These are phyloP conservation scores for Streblospio benedicti DNA, from an alignment of 1,140 invertebrate genomes.

Conservation along the genomic window DNA sequence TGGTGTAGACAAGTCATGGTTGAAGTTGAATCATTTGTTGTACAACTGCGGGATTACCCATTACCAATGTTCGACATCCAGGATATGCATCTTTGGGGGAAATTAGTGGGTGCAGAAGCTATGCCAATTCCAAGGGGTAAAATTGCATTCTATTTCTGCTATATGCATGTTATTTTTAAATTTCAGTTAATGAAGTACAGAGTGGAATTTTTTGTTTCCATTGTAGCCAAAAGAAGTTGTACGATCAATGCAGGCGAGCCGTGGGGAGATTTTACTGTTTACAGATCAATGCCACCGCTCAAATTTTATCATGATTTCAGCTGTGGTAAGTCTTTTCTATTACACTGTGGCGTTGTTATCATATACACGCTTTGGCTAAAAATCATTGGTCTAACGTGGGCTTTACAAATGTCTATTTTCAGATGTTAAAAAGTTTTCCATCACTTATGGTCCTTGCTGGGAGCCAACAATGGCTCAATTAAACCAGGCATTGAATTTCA, in stretches of 20 bases:
- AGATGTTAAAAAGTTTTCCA: constrained; percentile 75
- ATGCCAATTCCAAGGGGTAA: constrained; percentile 66
- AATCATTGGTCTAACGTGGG: too few relatives aligned
- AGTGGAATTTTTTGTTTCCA: constrained; percentile 8
- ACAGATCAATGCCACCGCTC: constrained; percentile 77
- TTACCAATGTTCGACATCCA: constrained; percentile 78
- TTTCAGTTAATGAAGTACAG: background rate
- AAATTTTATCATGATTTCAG: constrained; percentile 99
- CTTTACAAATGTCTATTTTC: too few relatives aligned
- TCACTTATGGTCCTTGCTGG: constrained; percentile 97
- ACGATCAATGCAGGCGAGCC: constrained; percentile 50
- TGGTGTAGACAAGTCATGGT: constrained; percentile 82
- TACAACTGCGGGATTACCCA: constrained; percentile 90
- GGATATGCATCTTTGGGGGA: constrained; percentile 77
- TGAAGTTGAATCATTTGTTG: constrained; percentile 72
- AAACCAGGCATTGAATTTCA: constrained; percentile 66
- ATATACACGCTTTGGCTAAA: background rate
- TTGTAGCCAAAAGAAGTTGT: constrained; percentile 49
- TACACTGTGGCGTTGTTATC: constrained; percentile 4
- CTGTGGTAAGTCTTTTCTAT: constrained; percentile 51
- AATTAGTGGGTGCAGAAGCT: constrained; percentile 81
- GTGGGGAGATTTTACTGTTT: constrained; percentile 48
- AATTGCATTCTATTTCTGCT: constrained; percentile 7
- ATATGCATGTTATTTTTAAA: background rate
- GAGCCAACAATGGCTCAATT: constrained; percentile 94